Base-by-base conservation (phyloP, 64 coral and sea anemone genomes). In the Pocillopora damicornis region DNA sequence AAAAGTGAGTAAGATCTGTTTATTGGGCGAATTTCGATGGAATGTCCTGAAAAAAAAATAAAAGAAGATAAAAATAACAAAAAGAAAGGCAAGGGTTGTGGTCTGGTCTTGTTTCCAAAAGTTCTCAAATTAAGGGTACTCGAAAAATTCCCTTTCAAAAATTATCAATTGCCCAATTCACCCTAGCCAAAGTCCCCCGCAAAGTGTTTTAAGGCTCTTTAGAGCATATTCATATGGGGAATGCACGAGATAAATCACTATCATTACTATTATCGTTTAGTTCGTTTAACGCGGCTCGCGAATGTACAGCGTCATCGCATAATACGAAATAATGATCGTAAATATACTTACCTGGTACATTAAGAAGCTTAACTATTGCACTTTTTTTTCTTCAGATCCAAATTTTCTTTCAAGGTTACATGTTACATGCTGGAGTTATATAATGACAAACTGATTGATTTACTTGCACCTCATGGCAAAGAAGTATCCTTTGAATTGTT, bases 401-500 rank as follows among this genome's bases (percentile, higher is more conserved):
- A 99, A 67, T 99, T 99, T 75, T 88, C 90, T 5, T 95, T 99
- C 79, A 92, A 86, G 20, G 89, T 99, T 18, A 87, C 92, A 26
- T 76, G 72, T 37, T 99, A 99, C 73, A 99, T 99, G 97, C 30
- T 99, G 79, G 97, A 99, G 73, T 86, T 99, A 60, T 99, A 99
- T 60, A 95, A 93, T 68, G 97, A 99, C 67, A 94, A 73, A 34
- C 79, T 99, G 10, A 99, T 99, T 64, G 97, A 99, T 65, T 75
- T 99, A 60, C 81, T 99, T 10, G 90, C 97, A 1, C 73, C 93
- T 58, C 20, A 65, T 62, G 87, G 86, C 12, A 92, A 92, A 91
- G 97, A 99, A 15, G 94, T 99, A 95, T 78, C 86, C 73, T 88
- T 77, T 88, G 0, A 51, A 51, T 51, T 51, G 42, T 51, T 7